phyloP scores from a whole-genome alignment of 2,888 invertebrate genomes.

The Idaea straminata region DNA sequence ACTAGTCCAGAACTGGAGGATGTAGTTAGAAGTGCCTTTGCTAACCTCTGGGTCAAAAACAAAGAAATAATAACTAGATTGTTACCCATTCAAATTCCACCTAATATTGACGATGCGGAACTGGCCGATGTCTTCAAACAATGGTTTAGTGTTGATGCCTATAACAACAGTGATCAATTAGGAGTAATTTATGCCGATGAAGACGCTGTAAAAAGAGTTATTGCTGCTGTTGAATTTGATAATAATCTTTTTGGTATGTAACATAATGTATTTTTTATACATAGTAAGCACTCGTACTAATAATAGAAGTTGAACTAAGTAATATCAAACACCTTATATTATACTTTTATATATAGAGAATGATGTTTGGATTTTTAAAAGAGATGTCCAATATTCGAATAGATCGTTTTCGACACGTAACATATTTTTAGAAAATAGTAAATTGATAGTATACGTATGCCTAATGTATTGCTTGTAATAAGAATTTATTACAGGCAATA shows the following conservation, averaged over 20 bases:
- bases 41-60: constrained; percentile 49
- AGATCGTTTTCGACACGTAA: too few species aligned
- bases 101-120: constrained; percentile 31
- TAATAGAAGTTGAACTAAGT: too few species aligned
- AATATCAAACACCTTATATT: too few species aligned
- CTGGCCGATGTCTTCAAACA: constrained; percentile 46
- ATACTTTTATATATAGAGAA: too few species aligned
- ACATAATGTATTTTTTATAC: too few species aligned
- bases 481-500: too few species aligned
- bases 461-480: too few species aligned
- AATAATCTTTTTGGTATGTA: constrained; percentile 62
- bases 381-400: too few species aligned
- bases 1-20: constrained; percentile 54
- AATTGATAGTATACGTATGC: too few species aligned
- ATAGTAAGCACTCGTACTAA: neutral
- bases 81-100: constrained; percentile 33
- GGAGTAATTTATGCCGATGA: constrained; percentile 55
- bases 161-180: constrained; percentile 50
- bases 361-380: too few species aligned
- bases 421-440: too few species aligned
- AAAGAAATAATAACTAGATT: constrained; percentile 49
- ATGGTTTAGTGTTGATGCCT: constrained; percentile 45
- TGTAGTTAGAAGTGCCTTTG: constrained; percentile 53
- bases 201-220: constrained; percentile 46
- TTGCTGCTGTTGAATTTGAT: constrained; percentile 82